Base-by-base conservation (phyloP, 2,797 vertebrate genomes). In the Xerus rutilus region DNA sequence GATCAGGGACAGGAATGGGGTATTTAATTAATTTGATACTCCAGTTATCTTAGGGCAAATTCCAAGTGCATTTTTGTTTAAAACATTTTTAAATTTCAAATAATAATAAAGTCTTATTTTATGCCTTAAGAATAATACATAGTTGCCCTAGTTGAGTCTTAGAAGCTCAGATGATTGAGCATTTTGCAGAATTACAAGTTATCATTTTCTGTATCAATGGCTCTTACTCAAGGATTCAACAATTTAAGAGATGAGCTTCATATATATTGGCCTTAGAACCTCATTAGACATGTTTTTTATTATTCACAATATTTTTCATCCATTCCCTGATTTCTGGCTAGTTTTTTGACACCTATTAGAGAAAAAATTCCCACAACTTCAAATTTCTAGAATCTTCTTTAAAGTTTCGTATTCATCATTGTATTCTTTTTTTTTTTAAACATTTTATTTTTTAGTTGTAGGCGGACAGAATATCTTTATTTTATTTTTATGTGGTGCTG, bases 41-140 rank as follows among this genome's bases (percentile, higher is more conserved):
- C 86, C 77, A 47, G 30, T 90, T 78, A 78, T 92, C 73, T 83
- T 64, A 85, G 23, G 65, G 59, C 59, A 91, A 91, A 89, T 67
- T 76, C n/a, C 32, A 88, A 96, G 62, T 20, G 72, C 2, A 88
- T n/a, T 89, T 94, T 92, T 95, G 18, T 43, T 91, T 76, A 70
- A 90, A 59, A 65, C 28, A 25, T 43, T 47, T 54, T 84, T 76
- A 81, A 81, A 62, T 49, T 82, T 91, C 35, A 47, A 67, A 25
- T 91, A 91, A 93, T 74, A 32, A 4, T 72, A 62, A 13, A 82
- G 14, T 32, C 52, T 85, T 77, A 21, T 64, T 39, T 72, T 85
- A 52, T 73, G 62, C 54, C 82, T 89, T 89, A 81, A 47, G n/a
- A 89, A 91, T n/a, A 47, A 54, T 20, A 78, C 4, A 47, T 10